Base-by-base conservation (phyloP, 2,888 invertebrate genomes). In the Lepidocyrtoides sp. region DNA sequence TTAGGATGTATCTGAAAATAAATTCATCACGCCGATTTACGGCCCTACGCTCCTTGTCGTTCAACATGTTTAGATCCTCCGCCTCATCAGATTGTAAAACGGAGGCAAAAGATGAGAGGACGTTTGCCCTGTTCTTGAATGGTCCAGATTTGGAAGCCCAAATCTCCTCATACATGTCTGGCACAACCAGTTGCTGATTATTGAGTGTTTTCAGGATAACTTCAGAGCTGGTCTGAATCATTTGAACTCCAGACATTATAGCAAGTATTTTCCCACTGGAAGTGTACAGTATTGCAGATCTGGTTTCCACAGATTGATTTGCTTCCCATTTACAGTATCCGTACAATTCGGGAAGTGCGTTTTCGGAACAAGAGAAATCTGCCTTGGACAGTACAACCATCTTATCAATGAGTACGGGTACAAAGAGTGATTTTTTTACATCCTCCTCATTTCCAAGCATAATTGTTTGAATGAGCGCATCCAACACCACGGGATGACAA, bases 401-500 rank as follows among this genome's bases (percentile, higher is more conserved):
- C 81, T 92, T 92, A 10, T 87, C 83, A 17, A 93, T 89, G 0
- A 75, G 57, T 2, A 92, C 87, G 0, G 93, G 92, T 12, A 93
- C 87, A 63, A 77, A 92, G 2, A 93, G 84, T 0, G 86, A 72
- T 23, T 89, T 63, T 3, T 85, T 72, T 10, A 79, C 75, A 10
- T 54, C 20, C 57, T 84, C 51, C 54, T 83, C 69, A 81, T 82
- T 84, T 60, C 79, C 88, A 63, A 89, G 44, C 79, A 87, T 91
- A 20, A 90, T 90, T 29, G 89, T 91, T 60, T 92, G 92, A n/a
- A 92, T 92, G 20, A 92, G 63, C 0, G 92, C 92, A 44, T 92
- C 92, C 32, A 93, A 36, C 2, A 92, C 81, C 10, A 93, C 91
- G 0, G 93, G 93, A 54, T 93, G 93, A 10, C 89, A 86, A 7